Conservation (phyloP, 2,113 vertebrate species). For the Tragelaphus scriptus region DNA sequence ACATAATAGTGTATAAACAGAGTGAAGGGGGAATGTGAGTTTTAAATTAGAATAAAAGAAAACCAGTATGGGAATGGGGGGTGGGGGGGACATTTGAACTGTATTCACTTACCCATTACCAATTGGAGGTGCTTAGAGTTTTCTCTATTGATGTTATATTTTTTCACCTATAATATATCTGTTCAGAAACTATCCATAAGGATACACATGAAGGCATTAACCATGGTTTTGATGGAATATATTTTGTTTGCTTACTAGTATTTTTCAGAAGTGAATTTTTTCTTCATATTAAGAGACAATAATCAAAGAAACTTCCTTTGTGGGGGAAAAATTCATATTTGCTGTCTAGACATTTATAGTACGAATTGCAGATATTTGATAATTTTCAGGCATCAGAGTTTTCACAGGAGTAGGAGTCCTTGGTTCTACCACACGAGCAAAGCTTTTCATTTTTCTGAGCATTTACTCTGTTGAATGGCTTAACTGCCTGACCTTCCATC, state of each 20-base stretch:
- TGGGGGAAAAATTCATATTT: not conserved
- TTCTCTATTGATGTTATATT: not conserved
- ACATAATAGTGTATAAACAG: not conserved
- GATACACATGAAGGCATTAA: not conserved
- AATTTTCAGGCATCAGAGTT: not conserved
- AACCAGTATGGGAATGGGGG: not conserved
- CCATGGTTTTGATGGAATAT: not conserved
- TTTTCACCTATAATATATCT: not conserved
- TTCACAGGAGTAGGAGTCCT: not conserved
- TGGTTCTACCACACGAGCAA: not conserved
- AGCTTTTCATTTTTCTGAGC: not conserved
- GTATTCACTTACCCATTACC: not conserved
- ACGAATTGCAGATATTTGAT: not conserved
- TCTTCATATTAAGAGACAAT: not conserved
- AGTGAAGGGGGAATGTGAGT: not conserved
- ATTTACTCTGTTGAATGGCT: not conserved
- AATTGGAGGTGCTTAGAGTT: not conserved
- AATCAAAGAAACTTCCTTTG: not conserved
- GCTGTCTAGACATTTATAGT: not conserved
- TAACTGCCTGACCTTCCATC: constrained; percentile 1
- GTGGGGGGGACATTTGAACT: accelerated
- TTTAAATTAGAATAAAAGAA: not conserved
- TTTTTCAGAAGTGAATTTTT: not conserved
- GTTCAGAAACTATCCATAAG: not conserved
- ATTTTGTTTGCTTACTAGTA: not conserved